Evolutionary conservation across 2,113 vertebrate genomes (phyloP), one percentile per base, ranked within the genome.

Genomic region (Callospermophilus lateralis): DNA sequence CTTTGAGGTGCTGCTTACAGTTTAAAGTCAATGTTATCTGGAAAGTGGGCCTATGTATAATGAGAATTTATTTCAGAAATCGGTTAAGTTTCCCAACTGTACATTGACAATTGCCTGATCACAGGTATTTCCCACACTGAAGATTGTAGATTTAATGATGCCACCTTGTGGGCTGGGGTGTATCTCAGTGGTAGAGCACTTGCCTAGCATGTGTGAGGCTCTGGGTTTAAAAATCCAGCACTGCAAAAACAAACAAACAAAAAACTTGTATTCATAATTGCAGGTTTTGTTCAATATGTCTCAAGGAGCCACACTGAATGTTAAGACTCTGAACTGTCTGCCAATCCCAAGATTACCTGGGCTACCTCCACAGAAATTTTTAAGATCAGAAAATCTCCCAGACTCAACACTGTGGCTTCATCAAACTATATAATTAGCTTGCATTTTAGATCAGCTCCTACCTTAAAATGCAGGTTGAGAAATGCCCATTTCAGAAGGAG

Each of bases 401-500:
- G 39, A 39, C 26, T 45, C 67, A 68, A n/a, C 19, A 68, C 42
- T 10, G 37, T 2, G 39, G n/a, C 87, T 81, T 63, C 37, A 37
- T 17, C 55, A 13, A 67, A 88, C 67, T 84, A 5, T 15, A 16
- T 48, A 81, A 96, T 77, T 65, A 92, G 37, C 45, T 68, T 76
- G 39, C 20, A 58, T 63, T 39, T 84, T 42, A 32, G 24, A 53
- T 93, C 45, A 45, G 65, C 84, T 77, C 39, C 58, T 48, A 28
- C n/a, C 81, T 94, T 73, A 39, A 55, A 51, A 51, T 39, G 63
- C 11, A 39, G 26, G 55, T 51, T 70, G 68, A 84, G 80, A 92
- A 92, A 90, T 20, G 51, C 51, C 55, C 55, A n/a, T 80, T 84
- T 92, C 87, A 68, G 94, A 73, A 93, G 84, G 15, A n/a, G 30